Evolutionary conservation across 53 echinoderm and acorn worm genomes (phyloP).

Genomic region (Antedon mediterranea): DNA sequence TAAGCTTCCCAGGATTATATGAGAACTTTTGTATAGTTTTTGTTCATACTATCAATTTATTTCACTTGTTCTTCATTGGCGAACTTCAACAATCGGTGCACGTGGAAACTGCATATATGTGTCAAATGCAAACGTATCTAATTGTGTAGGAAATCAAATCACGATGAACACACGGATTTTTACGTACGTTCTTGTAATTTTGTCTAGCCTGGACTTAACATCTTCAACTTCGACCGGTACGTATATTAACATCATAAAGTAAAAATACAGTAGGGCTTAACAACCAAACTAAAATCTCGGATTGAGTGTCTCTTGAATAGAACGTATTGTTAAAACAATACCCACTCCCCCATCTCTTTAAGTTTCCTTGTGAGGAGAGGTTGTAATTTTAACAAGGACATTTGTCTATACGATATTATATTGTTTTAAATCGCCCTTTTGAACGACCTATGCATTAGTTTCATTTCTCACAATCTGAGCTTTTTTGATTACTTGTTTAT

Average conservation of each 20-base stretch:
- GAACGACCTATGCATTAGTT: too few relatives aligned
- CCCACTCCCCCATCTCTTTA: too few relatives aligned
- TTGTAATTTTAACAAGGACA: too few relatives aligned
- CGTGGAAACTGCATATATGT: background rate
- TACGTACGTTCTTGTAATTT: background rate
- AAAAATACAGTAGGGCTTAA: too few relatives aligned
- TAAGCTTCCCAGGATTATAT: background rate
- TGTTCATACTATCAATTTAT: background rate
- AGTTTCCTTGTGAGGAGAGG: too few relatives aligned
- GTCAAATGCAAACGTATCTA: background rate
- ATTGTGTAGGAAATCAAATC: background rate
- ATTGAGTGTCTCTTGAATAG: too few relatives aligned
- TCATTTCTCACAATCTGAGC: too few relatives aligned
- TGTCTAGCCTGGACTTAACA: background rate
- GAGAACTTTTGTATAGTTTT: background rate
- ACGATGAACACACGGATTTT: background rate
- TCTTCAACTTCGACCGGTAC: background rate
- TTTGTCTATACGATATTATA: too few relatives aligned
- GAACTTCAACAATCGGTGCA: background rate
- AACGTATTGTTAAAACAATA: too few relatives aligned
- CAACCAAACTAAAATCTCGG: too few relatives aligned
- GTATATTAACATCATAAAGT: background rate
- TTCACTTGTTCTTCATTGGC: background rate
- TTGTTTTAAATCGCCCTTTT: too few relatives aligned
- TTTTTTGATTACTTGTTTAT: too few relatives aligned